phyloP scores from a whole-genome alignment of 1,140 invertebrate species.

The Zaprionus camerounensis region DNA sequence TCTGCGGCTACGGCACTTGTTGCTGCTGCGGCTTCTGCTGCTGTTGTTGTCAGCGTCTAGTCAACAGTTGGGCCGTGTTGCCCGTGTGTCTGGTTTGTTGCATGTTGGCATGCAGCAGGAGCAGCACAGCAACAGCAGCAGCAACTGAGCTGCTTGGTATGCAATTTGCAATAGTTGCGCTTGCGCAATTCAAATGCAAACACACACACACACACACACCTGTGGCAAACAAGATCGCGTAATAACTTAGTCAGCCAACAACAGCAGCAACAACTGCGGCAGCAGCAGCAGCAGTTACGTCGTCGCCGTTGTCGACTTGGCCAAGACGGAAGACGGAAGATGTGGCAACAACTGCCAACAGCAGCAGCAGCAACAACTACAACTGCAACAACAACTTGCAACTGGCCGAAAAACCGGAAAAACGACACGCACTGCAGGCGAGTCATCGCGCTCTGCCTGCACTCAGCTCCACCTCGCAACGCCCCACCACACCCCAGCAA shows the following conservation, averaged over 20 bases:
- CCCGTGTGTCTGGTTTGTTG: constrained; percentile 79
- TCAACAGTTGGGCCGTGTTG: constrained; percentile 65
- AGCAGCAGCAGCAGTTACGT: constrained; percentile 32
- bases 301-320: constrained; percentile 37
- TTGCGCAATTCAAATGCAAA: constrained; percentile 80
- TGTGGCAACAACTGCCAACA: constrained; percentile 49
- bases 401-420: constrained; percentile 74
- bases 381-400: constrained; percentile 24
- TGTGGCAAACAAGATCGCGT: constrained; percentile 69
- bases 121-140: constrained; percentile 27
- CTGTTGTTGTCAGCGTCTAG: constrained; percentile 68
- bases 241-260: constrained; percentile 73
- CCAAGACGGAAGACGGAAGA: constrained; percentile 68
- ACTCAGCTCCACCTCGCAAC: neutral
- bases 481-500: neutral
- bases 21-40: constrained; percentile 38
- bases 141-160: constrained; percentile 65
- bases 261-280: constrained; percentile 28
- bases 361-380: constrained; percentile 4
- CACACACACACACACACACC: constrained; percentile 42
- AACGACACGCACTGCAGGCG: constrained; percentile 64
- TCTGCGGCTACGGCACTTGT: constrained; percentile 58
- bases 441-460: constrained; percentile 15
- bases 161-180: constrained; percentile 81
- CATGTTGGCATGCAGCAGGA: constrained; percentile 73